Evolutionary conservation across 2,888 invertebrate genomes (phyloP), one percentile per base, ranked within the genome.

Genomic region (Resseliella maxima): DNA sequence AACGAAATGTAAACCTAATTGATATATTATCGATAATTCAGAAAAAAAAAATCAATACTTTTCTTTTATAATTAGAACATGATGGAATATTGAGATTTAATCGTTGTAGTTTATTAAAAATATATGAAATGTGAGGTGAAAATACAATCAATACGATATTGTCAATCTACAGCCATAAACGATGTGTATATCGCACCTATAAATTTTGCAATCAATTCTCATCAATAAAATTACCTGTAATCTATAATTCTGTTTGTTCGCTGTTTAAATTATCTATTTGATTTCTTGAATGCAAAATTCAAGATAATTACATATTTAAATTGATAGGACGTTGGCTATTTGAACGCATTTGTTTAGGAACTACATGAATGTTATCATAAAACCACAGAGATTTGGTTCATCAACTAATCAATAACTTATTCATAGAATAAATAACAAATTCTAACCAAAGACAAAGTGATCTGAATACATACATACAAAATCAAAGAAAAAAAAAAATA

Each of bases 191-290:
- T 72, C 72, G 72, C 72, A 72, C 31, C 72, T 35, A 72, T 72
- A 72, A 72, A 72, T 72, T 72, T 59, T 59, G 24, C 24, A 59
- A 59, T 59, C 59, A 24, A 24, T 24, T 24, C 24, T 31, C 72
- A 0, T 1, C 72, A 72, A 59, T 72, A 31, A 31, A 72, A 72
- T 35, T 72, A 72, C 72, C 72, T 72, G 31, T 72, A 10, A 72
- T 72, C 72, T 72, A 72, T 31, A 72, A 72, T 72, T 72, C 72
- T 35, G 10, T 72, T 72, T 72, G 72, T 35, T 72, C 72, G 31
- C 0, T 12, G 31, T 72, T 15, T 3, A 27, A 24, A 72, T 72
- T 72, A 0, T 18, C 27, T 72, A 15, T 72, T 31, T 31, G 72
- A 27, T 31, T 72, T 31, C 21, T 31, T 27, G 72, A 27, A 72